These are phyloP conservation scores for Aleiodes sp. DNA, from an alignment of 1,140 invertebrate genomes.

Conservation along the genomic window DNA sequence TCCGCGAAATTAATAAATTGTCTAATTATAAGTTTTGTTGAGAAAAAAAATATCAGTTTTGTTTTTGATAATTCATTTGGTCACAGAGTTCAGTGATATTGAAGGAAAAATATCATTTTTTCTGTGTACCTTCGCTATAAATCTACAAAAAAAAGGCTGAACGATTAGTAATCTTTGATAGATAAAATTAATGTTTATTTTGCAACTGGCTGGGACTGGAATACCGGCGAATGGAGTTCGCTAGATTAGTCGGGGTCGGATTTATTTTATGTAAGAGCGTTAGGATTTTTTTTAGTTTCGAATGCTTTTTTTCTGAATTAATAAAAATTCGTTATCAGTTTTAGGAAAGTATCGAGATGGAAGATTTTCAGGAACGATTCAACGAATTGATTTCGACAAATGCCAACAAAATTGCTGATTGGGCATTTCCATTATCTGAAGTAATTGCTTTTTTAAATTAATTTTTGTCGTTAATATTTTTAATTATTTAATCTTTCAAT, in stretches of 20 bases:
- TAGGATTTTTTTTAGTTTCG: neutral
- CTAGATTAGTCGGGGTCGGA: neutral
- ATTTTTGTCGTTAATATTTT: too few species aligned
- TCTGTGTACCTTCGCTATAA: neutral
- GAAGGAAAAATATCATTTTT: neutral
- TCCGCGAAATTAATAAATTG: too few species aligned
- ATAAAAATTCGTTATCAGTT: neutral
- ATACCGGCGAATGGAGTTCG: neutral
- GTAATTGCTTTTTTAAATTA: too few species aligned
- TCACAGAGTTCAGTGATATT: neutral
- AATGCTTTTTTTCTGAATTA: neutral
- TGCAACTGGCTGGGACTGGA: neutral
- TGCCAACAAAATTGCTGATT: neutral
- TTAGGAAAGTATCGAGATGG: constrained; percentile 2
- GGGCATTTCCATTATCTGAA: neutral
- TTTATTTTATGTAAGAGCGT: neutral
- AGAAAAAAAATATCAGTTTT: too few species aligned
- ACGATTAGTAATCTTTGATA: constrained; percentile 8
- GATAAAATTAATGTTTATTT: constrained; percentile 5
- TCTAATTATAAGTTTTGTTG: too few species aligned
- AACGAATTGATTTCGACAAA: neutral
- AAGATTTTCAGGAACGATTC: neutral
- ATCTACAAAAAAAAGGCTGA: neutral
- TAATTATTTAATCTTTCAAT: too few species aligned
- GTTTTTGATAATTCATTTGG: too few species aligned